Evolutionary conservation across 2,888 invertebrate genomes (phyloP).

Genomic region (Cylindroiulus punctatus): DNA sequence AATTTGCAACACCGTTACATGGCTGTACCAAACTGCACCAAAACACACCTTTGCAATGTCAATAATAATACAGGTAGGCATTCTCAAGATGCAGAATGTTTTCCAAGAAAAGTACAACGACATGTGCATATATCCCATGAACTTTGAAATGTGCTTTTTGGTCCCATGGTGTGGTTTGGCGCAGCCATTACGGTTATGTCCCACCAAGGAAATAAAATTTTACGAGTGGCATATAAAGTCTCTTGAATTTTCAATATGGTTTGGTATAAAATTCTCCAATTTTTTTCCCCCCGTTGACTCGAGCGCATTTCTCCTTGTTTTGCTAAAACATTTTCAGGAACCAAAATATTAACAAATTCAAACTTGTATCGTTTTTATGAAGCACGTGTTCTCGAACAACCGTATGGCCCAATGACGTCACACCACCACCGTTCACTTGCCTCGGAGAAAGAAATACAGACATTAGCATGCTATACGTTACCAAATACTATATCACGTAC

Average conservation of each 20-base stretch:
- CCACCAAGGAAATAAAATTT: conserved; percentile 10
- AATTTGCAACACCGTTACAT: no score
- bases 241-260: conserved; percentile 6
- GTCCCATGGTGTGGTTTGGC: conserved; percentile 4
- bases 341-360: not conserved
- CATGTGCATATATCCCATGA: not conserved
- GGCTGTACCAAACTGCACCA: no score
- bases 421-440: not conserved
- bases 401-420: not conserved
- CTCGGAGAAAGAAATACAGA: no score
- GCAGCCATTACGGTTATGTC: not conserved
- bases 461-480: no score
- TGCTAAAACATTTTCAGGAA: not conserved
- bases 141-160: conserved; percentile 7
- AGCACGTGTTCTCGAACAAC: not conserved
- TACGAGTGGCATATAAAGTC: conserved; percentile 18
- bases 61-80: not conserved
- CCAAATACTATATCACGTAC: no score
- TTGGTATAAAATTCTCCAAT: not conserved
- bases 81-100: not conserved
- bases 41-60: no score
- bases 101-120: not conserved
- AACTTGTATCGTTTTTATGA: not conserved
- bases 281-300: no score
- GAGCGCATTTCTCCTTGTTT: no score